Base-by-base conservation (phyloP, 2,113 vertebrate species). In the Sylvietta virens region DNA sequence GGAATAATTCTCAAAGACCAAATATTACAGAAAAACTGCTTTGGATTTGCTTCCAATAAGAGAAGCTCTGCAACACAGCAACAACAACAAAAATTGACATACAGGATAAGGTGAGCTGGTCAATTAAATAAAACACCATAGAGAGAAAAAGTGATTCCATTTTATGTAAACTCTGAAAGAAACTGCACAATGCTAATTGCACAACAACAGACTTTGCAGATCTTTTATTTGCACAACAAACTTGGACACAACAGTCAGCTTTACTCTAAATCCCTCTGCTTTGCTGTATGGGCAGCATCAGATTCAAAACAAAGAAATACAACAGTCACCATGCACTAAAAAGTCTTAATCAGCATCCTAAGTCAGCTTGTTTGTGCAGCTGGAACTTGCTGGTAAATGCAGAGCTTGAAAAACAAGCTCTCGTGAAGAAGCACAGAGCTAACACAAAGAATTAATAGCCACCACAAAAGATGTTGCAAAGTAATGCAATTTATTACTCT, bases 361-460 rank as follows among this genome's bases (percentile, higher is more conserved):
- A 30, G 13, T 79, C 61, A 95, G 93, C 92, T 80, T 51, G 85
- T 89, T 92, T 86, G 47, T 56, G 86, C 82, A 91, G 66, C 45
- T 77, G 88, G 97, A 97, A 96, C 70, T 73, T 81, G 83, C 94
- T 95, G 80, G 94, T 62, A 87, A 94, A 93, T 27, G 54, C 58
- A 86, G 81, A 86, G 94, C 42, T 71, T 48, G 57, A 82, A 69
- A 95, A 96, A 88, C 67, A 80, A 93, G 61, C 73, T 83, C 88
- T 90, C 2, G 1, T 42, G 85, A 95, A 95, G 70, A 91, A 82
- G 71, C 58, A 92, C 48, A 76, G 39, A 54, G 60, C 51, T 65
- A 90, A 79, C 81, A 48, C 58, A 93, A 81, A 86, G 65, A 92
- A 87, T 50, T 69, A 82, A 86, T 0, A 90, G 73, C 37, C 74